Percentiles rank a stretch among this genome's conserved stretches.
Conservation (phyloP, 2,888 invertebrate species). For the Fissipunctia ypsillon region DNA sequence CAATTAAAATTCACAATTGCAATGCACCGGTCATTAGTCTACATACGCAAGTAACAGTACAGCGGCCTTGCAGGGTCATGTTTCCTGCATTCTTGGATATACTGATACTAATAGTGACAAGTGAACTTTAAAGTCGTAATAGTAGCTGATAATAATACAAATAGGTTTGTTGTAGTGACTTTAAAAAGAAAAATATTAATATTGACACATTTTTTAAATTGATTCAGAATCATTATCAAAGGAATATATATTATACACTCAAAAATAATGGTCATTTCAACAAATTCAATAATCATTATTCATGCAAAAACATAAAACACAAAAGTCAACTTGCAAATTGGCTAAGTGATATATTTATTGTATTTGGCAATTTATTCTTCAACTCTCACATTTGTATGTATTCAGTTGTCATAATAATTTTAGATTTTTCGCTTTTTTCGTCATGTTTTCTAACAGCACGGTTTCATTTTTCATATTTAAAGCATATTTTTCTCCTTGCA, state of each 20-base stretch:
- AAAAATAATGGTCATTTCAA: constrained; percentile 5
- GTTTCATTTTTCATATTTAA: constrained; percentile 8
- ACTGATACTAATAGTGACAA: constrained; percentile 62
- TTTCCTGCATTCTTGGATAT: constrained; percentile 84
- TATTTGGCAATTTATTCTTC: constrained; percentile 37
- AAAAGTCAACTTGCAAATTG: constrained; percentile 42
- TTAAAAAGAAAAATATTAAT: neutral
- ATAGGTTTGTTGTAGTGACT: neutral
- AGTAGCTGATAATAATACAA: neutral
- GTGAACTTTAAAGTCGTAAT: constrained; percentile 12
- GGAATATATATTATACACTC: neutral
- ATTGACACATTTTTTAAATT: neutral
- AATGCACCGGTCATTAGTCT: constrained; percentile 70
- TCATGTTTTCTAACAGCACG: constrained; percentile 31
- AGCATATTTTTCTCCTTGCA: constrained; percentile 25
- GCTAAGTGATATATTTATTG: constrained; percentile 53
- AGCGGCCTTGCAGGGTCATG: constrained; percentile 86
- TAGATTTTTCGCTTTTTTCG: constrained; percentile 12
- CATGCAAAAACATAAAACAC: constrained; percentile 34
- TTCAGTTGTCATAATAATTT: constrained; percentile 45
- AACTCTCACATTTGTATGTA: constrained; percentile 16
- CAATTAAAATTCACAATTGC: constrained; percentile 53
- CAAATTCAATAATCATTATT: constrained; percentile 45
- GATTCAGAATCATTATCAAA: neutral
- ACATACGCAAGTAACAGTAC: constrained; percentile 80